A percentile compares a stretch with the other conserved stretches of the same genome.
Conservation (phyloP, 2,888 invertebrate genomes). For the Bedellia somnulentella region DNA sequence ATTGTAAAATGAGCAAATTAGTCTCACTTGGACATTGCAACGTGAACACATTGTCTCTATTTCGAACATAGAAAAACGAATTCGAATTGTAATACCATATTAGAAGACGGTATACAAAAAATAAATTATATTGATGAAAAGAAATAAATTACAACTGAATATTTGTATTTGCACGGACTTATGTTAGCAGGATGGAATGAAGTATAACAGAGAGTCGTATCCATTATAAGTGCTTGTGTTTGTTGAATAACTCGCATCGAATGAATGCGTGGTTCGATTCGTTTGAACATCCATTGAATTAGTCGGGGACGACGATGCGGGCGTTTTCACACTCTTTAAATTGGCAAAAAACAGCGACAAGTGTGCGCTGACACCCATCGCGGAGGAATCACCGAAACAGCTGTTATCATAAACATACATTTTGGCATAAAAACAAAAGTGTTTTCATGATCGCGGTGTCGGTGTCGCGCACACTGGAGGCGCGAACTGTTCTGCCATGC, state of each 20-base stretch:
- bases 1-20: no score
- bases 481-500: constrained; percentile 56
- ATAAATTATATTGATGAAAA: not conserved
- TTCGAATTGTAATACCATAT: constrained; percentile 51
- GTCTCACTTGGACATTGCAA: no score
- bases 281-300: constrained; percentile 51
- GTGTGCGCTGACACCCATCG: constrained; percentile 54
- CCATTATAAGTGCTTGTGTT: no score
- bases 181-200: no score
- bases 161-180: no score
- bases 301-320: constrained; percentile 52
- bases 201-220: no score
- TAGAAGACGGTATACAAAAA: constrained; percentile 40
- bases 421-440: constrained; percentile 58
- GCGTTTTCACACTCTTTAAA: constrained; percentile 57
- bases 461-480: no score
- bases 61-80: no score
- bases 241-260: no score
- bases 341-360: constrained; percentile 59
- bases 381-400: constrained; percentile 58
- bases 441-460: constrained; percentile 57
- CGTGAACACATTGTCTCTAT: no score
- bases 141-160: no score
- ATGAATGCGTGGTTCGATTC: constrained; percentile 36
- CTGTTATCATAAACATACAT: constrained; percentile 63